Evolutionary conservation across 2,113 vertebrate genomes (phyloP).

Genomic region (Eudyptes chrysolophus): DNA sequence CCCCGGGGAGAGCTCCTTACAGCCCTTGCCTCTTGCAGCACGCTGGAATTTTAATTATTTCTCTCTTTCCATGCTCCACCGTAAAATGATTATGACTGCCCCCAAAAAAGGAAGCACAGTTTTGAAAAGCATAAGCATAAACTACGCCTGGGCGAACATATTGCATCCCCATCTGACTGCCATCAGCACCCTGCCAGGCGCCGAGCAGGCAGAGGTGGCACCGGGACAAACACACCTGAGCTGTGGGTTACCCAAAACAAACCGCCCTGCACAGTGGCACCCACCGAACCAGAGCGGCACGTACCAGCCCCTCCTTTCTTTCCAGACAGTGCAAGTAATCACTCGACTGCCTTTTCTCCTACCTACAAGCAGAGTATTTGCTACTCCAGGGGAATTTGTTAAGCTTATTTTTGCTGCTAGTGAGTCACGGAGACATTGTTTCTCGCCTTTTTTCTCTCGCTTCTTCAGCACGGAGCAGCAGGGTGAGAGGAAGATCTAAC

Average conservation of each 20-base stretch:
- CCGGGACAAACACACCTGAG: not conserved
- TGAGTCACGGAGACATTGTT: not conserved
- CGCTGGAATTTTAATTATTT: not conserved
- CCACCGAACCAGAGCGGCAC: fast-evolving
- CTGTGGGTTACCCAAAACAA: not conserved
- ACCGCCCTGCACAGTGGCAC: not conserved
- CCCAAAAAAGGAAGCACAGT: not conserved
- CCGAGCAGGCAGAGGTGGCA: not conserved
- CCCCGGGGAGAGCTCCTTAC: not conserved
- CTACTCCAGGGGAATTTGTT: not conserved
- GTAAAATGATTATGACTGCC: not conserved
- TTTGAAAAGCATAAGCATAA: constrained; percentile 24
- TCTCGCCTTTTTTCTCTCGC: not conserved
- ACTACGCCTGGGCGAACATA: constrained; percentile 7
- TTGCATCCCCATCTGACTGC: not conserved
- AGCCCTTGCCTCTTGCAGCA: not conserved
- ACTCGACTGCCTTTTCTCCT: not conserved
- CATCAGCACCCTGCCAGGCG: not conserved
- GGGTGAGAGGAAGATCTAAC: not conserved
- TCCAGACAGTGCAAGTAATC: not conserved
- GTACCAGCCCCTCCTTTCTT: not conserved
- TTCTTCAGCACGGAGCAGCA: not conserved
- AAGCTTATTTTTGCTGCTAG: not conserved
- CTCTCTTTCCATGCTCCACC: not conserved
- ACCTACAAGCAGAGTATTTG: not conserved